Percentiles rank a stretch among this genome's conserved stretches.
Conservation (phyloP, 2,888 invertebrate genomes). For the Dasysyrphus tricinctus region DNA sequence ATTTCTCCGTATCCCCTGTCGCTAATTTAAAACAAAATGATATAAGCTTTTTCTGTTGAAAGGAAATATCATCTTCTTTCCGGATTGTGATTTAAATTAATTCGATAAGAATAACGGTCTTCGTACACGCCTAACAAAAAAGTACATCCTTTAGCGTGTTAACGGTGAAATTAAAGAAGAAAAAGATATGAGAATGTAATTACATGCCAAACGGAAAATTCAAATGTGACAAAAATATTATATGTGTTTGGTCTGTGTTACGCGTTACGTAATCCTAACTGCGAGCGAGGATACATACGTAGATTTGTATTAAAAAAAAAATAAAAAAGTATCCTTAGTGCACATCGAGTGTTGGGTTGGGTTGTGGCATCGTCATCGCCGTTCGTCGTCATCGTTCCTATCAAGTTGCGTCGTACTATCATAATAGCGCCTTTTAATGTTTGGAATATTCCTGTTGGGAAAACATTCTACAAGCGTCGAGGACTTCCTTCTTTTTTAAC, state of each 20-base stretch:
- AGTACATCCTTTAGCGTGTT: slow-evolving; percentile 61
- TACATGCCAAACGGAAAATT: slow-evolving; percentile 65
- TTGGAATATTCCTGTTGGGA: slow-evolving; percentile 44
- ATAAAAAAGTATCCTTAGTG: slow-evolving; percentile 62
- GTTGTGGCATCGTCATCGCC: slow-evolving; percentile 46
- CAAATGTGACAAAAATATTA: slow-evolving; percentile 64
- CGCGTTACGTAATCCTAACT: slow-evolving; percentile 72
- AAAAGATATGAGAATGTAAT: slow-evolving; percentile 39
- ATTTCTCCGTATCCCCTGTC: slow-evolving; percentile 11
- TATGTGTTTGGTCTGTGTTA: slow-evolving; percentile 68
- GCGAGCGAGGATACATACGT: slow-evolving; percentile 67
- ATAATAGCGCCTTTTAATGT: slow-evolving; percentile 38
- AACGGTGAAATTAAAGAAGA: slow-evolving; percentile 43
- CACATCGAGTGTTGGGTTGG: slow-evolving; percentile 42
- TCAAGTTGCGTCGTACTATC: slow-evolving; percentile 46
- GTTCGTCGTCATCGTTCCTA: slow-evolving; percentile 33
- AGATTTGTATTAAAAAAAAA: slow-evolving; percentile 54
- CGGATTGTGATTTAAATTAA: slow-evolving; percentile 71
- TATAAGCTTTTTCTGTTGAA: slow-evolving; percentile 53
- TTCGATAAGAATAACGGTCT: slow-evolving; percentile 69
- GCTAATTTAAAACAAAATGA: slow-evolving; percentile 35
- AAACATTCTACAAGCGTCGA: slow-evolving; percentile 39
- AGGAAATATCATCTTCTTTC: slow-evolving; percentile 54
- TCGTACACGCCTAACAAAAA: slow-evolving; percentile 53
- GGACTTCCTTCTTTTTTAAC: slow-evolving; percentile 40